These are phyloP conservation scores for Agapornis canus DNA, from an alignment of 2,797 vertebrate species.

Conservation along the genomic window DNA sequence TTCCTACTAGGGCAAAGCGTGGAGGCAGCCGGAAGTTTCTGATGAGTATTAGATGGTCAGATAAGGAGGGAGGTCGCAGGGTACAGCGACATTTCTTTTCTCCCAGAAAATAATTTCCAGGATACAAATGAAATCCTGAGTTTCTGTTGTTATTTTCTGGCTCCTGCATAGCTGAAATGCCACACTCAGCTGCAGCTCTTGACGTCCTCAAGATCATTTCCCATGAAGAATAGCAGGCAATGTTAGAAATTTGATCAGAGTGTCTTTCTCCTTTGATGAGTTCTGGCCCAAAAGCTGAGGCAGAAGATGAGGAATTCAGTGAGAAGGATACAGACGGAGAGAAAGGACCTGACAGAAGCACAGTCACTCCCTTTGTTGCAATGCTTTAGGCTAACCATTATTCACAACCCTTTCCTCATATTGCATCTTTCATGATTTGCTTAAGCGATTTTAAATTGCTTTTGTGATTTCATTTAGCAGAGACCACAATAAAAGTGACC, in stretches of 20 bases:
- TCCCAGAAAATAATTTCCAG: constrained; percentile 4
- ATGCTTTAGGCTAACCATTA: constrained; percentile 78
- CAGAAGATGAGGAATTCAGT: constrained; percentile 57
- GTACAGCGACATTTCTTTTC: background rate
- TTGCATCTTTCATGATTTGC: constrained; percentile 63
- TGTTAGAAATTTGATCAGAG: constrained; percentile 52
- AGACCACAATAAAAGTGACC: constrained; percentile 56
- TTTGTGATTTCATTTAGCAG: constrained; percentile 63
- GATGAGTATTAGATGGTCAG: background rate
- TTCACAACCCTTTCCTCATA: constrained; percentile 73
- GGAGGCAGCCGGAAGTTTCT: background rate
- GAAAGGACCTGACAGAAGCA: constrained; percentile 66
- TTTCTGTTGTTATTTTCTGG: constrained; percentile 47
- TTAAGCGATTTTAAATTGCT: constrained; percentile 72
- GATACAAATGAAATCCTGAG: background rate
- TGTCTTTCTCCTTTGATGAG: constrained; percentile 46
- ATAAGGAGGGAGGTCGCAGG: background rate
- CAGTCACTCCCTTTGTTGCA: constrained; percentile 70
- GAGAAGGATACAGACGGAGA: constrained; percentile 47
- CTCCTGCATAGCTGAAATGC: constrained; percentile 5
- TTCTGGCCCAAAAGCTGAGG: constrained; percentile 35
- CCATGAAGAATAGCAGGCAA: constrained; percentile 40
- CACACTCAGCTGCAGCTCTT: background rate
- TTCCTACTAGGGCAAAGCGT: background rate
- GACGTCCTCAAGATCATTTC: background rate